Evolutionary conservation across 2,888 invertebrate genomes (phyloP), one percentile per base, ranked within the genome.

Genomic region (Euproctis similis): DNA sequence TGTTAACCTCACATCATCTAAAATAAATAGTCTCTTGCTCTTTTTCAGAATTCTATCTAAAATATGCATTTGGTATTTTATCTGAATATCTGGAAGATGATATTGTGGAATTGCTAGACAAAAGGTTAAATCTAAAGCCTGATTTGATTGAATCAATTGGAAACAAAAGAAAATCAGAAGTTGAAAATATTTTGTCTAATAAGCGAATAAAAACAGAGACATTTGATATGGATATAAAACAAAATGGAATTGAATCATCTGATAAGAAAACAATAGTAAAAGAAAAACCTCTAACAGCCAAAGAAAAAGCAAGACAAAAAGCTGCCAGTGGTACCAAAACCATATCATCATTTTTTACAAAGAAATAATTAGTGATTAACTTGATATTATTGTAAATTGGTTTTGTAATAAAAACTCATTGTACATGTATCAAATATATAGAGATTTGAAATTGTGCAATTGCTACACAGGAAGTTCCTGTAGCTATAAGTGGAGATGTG

Each of bases 271-370:
- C 85, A 37, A 46, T 62, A 1, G 85, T 86, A 58, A 77, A 88
- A 53, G 76, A 85, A 39, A 87, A 87, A 35, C 56, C 77, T 12
- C 51, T 89, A 31, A 85, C 89, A 22, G 86, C 90, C 5, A 94
- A 93, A 71, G 92, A 93, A 53, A 91, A 93, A 50, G 88, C 91
- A 0, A 80, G 90, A 48, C 88, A 89, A 51, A 94, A 92, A 66
- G 91, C 93, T 30, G 94, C 94, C 14, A 86, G 87, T 52, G 92
- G 93, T 26, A 90, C 91, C 13, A 94, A 93, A 76, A 91, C 87
- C 52, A 93, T 94, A 59, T 88, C 91, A 28, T 89, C 90, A 16
- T 94, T 93, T 76, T 94, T 94, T 64, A 88, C 87, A 46, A 92
- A 91, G 67, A 89, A 87, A 59, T 88, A 47, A 48, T 25, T n/a